Evolutionary conservation across 2,113 vertebrate species (phyloP).

Genomic region (Spea bombifrons): DNA sequence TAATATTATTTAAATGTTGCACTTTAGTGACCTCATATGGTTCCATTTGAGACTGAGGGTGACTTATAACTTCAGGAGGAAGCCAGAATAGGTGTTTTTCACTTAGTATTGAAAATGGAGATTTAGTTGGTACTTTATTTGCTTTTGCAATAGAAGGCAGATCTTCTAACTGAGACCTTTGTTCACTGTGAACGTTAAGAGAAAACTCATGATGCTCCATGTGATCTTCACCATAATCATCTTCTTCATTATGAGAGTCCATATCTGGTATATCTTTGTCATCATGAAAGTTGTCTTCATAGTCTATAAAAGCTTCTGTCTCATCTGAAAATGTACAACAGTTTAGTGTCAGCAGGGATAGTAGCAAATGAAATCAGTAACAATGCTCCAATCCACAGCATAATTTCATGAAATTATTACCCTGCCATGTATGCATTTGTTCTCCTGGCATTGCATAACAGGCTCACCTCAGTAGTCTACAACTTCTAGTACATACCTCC

Average conservation of each 20-base stretch:
- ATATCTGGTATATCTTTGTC: conserved; percentile 64
- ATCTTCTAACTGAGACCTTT: conserved; percentile 47
- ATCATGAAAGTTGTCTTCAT: conserved; percentile 87
- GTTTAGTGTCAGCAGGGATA: no score
- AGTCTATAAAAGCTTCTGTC: conserved; percentile 78
- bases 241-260: conserved; percentile 50
- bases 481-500: no score
- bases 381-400: no score
- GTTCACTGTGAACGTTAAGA: conserved; percentile 51
- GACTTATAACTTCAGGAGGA: conserved; percentile 73
- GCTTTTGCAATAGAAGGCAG: conserved; percentile 42
- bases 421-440: no score
- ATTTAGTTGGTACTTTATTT: conserved; percentile 63
- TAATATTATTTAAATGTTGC: conserved; percentile 58
- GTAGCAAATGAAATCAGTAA: no score
- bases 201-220: conserved; percentile 48
- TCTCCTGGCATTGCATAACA: no score
- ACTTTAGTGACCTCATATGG: conserved; percentile 54
- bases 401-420: no score
- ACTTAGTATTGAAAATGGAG: conserved; percentile 73
- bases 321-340: conserved; percentile 67
- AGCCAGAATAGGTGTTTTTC: conserved; percentile 88
- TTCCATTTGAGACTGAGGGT: conserved; percentile 58
- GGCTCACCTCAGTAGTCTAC: no score
- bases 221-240: conserved; percentile 43